These are phyloP conservation scores for Hemaris fuciformis DNA, from an alignment of 2,888 invertebrate species.

Conservation along the genomic window DNA sequence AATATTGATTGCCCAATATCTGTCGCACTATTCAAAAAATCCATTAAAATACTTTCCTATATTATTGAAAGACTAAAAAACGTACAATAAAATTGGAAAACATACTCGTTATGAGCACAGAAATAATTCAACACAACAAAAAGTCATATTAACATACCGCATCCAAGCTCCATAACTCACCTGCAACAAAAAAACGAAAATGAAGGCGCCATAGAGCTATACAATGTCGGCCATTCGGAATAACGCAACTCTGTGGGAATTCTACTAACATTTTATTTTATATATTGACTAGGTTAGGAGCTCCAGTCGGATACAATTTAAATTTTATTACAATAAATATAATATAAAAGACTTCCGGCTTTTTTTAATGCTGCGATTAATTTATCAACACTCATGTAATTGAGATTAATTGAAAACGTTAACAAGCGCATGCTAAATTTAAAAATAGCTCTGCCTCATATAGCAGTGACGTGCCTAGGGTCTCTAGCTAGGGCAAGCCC, in stretches of 20 bases:
- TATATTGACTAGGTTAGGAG: background rate
- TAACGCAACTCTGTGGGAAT: background rate
- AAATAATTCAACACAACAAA: conserved; percentile 2
- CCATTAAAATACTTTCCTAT: background rate
- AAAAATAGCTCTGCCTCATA: no score
- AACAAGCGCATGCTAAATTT: no score
- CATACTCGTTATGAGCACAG: background rate
- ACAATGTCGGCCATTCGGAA: conserved; percentile 9
- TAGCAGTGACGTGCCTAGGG: no score
- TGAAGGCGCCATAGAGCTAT: conserved; percentile 27
- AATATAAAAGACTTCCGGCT: no score
- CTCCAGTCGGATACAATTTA: background rate
- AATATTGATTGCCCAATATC: background rate
- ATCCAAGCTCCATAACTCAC: conserved; percentile 34
- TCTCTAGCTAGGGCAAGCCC: no score
- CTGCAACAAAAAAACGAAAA: conserved; percentile 47
- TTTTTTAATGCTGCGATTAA: no score
- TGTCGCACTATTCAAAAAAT: background rate
- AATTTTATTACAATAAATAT: background rate
- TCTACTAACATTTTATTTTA: background rate
- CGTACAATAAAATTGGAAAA: background rate
- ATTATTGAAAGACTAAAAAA: background rate
- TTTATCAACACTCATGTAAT: no score
- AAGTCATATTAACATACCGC: conserved; percentile 15
- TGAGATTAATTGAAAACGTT: no score